phyloP scores from a whole-genome alignment of 2,113 vertebrate genomes.

The Corvus moneduloides region DNA sequence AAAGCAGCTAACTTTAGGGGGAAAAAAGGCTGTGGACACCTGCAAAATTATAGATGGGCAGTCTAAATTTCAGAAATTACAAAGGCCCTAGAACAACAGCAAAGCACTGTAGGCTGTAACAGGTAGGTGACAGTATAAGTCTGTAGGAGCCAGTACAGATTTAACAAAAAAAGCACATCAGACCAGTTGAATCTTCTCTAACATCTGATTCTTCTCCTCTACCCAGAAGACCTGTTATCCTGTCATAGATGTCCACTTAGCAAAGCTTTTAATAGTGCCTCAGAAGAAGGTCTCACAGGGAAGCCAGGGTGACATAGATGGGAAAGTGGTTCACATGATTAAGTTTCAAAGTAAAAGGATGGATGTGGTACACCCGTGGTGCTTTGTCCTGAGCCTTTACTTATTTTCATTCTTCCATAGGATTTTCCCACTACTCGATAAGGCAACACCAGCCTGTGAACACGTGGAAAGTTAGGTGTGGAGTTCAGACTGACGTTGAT shows the following conservation, averaged over 20 bases:
- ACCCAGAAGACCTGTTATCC: neutral
- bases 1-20: neutral
- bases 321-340: neutral
- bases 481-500: fast-evolving
- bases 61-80: neutral
- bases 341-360: neutral
- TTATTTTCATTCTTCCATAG: neutral
- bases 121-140: neutral
- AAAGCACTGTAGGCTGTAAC: neutral
- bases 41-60: neutral
- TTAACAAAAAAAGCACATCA: neutral
- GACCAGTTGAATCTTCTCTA: neutral
- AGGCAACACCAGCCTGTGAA: neutral
- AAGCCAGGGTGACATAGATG: neutral
- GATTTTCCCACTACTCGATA: neutral
- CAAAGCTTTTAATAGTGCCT: neutral
- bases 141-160: neutral
- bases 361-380: fast-evolving
- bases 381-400: neutral
- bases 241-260: neutral
- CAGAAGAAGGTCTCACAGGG: neutral
- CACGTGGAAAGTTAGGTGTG: neutral
- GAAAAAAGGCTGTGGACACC: fast-evolving
- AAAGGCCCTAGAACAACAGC: neutral
- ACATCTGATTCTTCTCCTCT: neutral